Evolutionary conservation across 2,888 invertebrate species (phyloP).

Genomic region (Eupsilia transversa): DNA sequence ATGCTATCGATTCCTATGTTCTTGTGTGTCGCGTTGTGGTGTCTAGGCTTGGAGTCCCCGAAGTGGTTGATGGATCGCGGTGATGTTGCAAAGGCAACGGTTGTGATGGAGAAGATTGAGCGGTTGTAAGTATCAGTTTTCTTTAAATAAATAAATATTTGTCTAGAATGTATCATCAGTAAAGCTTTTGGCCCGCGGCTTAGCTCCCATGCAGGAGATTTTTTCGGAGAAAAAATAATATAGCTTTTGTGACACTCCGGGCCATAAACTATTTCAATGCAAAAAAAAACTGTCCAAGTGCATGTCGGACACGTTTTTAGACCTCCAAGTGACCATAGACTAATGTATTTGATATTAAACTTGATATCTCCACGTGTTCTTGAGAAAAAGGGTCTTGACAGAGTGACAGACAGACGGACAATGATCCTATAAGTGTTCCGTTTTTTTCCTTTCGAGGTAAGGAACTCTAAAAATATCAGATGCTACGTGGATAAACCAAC

Average conservation of each 20-base stretch:
- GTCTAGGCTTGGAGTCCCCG: constrained; percentile 79
- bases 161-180: neutral
- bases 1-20: constrained; percentile 80
- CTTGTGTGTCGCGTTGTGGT: constrained; percentile 70
- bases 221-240: neutral
- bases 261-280: neutral
- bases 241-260: neutral
- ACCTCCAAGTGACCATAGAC: no score
- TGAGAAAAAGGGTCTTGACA: no score
- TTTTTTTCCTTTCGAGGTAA: no score
- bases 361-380: no score
- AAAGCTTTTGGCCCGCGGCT: neutral
- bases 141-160: neutral
- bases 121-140: constrained; percentile 76
- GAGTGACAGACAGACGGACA: no score
- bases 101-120: constrained; percentile 77
- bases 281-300: no score
- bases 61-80: constrained; percentile 84
- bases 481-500: neutral
- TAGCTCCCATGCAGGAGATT: neutral
- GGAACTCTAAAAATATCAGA: neutral
- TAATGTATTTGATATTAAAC: no score
- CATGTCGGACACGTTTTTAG: no score
- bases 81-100: constrained; percentile 71
- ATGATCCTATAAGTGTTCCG: no score